Base-by-base conservation (phyloP, 1,140 invertebrate species). In the Pseudomyrmex cubaensis region DNA sequence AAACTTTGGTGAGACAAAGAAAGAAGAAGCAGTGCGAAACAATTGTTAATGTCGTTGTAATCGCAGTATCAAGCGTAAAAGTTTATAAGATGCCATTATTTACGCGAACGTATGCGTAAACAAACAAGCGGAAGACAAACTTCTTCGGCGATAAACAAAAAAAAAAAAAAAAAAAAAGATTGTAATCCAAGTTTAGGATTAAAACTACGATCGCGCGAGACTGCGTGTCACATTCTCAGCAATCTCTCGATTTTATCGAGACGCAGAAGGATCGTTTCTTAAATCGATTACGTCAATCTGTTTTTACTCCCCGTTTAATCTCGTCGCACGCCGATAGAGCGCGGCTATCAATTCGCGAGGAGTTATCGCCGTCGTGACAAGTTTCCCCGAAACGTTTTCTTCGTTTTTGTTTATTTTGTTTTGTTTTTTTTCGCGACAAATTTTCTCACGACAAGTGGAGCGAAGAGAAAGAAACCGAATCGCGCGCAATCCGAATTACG, bases 231-330 rank as follows among this genome's bases (percentile, higher is more conserved):
- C 35, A 35, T 35, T 35, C 35, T 35, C 35, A 3, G 35, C 35
- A 35, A 35, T 35, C 35, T 35, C 35, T 35, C 59, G 59, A n/a
- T 75, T 22, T 76, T 52, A 15, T 52, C 61, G 5, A 35, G 35
- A 12, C 59, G 15, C 5, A 25, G 22, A 63, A 25, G 46, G 35
- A 67, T 77, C 50, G 48, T 56, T 57, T 69, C 35, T 54, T 35
- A 35, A n/a, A 46, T 57, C 64, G 35, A 69, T 70, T 46, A 56
- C 22, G 46, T 17, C 25, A 69, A 57, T 69, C 20, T 25, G 44
- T 59, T 78, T 48, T 78, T 70, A 13, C 52, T 48, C 13, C 13
- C 17, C 15, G 13, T 25, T 78, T 69, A 77, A 77, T 77, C 17
- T 15, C 35, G 25, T 56, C 48, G 46, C 12, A 22, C 52, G 12